A percentile compares a stretch with the other conserved stretches of the same genome.
These are phyloP conservation scores for Trichechus manatus DNA, from an alignment of 2,113 vertebrate species.

Conservation along the genomic window DNA sequence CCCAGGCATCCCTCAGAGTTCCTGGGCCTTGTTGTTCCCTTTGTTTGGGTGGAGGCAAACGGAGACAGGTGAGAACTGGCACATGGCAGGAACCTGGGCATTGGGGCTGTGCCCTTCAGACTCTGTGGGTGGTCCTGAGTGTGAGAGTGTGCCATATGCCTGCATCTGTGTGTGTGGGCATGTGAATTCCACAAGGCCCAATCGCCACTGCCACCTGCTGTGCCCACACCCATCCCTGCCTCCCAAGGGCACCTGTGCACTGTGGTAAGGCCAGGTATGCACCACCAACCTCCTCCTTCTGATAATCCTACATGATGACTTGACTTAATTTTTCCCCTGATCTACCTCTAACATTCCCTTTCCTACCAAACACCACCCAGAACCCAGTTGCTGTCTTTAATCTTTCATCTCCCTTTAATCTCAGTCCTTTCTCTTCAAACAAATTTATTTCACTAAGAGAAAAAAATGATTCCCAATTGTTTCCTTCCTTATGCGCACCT, in stretches of 20 bases:
- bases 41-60: conserved; percentile 16
- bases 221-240: not conserved
- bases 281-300: not conserved
- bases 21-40: conserved; percentile 34
- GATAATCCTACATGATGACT: conserved; percentile 57
- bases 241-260: conserved; percentile 28
- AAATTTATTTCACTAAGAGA: not conserved
- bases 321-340: conserved; percentile 48
- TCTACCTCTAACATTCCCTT: not conserved
- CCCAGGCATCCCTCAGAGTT: accelerated
- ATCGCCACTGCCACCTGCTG: accelerated
- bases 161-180: accelerated
- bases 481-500: not conserved
- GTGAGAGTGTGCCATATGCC: not conserved
- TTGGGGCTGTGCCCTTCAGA: conserved; percentile 12
- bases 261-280: not conserved
- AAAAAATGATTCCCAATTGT: not conserved
- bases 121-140: not conserved
- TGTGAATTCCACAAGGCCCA: too few relatives aligned
- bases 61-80: conserved; percentile 58
- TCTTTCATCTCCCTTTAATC: conserved; percentile 13
- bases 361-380: not conserved
- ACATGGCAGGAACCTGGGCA: not conserved
- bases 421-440: conserved; percentile 29
- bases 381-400: not conserved